phyloP scores from a whole-genome alignment of 2,888 invertebrate genomes.

The Chrysolina americana region DNA sequence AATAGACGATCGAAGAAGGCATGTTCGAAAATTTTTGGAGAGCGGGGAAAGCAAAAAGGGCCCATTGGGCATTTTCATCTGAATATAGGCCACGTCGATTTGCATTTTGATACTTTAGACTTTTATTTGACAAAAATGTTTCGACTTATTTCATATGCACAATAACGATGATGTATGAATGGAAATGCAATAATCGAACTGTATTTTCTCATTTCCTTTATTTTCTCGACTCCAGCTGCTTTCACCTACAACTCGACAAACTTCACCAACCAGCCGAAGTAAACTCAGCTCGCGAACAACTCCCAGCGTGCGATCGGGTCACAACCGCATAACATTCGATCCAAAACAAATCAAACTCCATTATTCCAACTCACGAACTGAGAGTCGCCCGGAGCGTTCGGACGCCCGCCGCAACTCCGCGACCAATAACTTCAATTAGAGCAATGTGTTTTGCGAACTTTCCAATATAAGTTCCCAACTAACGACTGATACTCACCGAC shows the following conservation, averaged over 20 bases:
- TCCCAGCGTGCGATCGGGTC: background rate
- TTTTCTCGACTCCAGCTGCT: background rate
- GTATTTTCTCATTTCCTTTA: background rate
- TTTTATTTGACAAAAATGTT: too few relatives aligned
- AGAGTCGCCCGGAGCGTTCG: background rate
- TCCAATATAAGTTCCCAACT: conserved; percentile 28
- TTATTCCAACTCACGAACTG: conserved; percentile 11
- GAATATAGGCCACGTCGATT: too few relatives aligned
- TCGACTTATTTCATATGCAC: too few relatives aligned
- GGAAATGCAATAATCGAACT: too few relatives aligned
- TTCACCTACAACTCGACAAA: background rate
- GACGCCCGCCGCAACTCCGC: conserved; percentile 27
- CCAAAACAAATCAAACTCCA: conserved; percentile 23
- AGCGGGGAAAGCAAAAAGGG: too few relatives aligned
- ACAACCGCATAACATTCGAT: conserved; percentile 1
- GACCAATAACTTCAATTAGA: conserved; percentile 34
- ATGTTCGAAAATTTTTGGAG: too few relatives aligned
- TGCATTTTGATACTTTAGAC: too few relatives aligned
- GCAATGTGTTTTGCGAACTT: conserved; percentile 28
- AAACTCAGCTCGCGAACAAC: background rate
- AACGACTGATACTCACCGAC: conserved; percentile 76
- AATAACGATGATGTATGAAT: too few relatives aligned
- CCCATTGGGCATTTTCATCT: too few relatives aligned
- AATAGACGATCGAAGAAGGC: too few relatives aligned
- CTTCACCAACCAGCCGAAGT: background rate